These are phyloP conservation scores for Ciconia maguari DNA, from an alignment of 2,113 vertebrate genomes.

Conservation along the genomic window DNA sequence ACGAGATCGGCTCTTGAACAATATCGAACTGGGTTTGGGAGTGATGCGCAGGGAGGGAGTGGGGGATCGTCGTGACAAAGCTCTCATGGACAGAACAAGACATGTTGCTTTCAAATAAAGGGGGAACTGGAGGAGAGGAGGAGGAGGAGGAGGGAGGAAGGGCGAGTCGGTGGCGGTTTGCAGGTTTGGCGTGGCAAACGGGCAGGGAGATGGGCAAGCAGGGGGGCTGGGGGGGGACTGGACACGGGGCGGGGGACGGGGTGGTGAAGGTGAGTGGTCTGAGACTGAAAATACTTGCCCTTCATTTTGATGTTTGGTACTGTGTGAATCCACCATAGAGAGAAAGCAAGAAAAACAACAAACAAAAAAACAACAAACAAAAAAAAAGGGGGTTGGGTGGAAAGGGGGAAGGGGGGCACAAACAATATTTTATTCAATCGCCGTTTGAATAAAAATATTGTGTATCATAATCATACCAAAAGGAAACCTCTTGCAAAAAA, in stretches of 20 bases:
- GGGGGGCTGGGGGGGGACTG: conserved; percentile 73
- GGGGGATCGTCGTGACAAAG: conserved; percentile 70
- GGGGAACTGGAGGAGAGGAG: conserved; percentile 55
- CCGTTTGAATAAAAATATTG: conserved; percentile 99
- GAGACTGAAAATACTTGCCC: conserved; percentile 99
- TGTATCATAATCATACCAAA: conserved; percentile 90
- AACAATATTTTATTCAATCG: conserved; percentile 99
- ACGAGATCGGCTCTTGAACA: conserved; percentile 45
- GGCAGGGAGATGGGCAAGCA: conserved; percentile 81
- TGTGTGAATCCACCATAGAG: conserved; percentile 99
- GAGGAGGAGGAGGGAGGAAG: conserved; percentile 47
- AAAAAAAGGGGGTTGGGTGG: conserved; percentile 92
- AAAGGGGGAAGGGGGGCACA: conserved; percentile 93
- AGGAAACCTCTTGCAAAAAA: conserved; percentile 83
- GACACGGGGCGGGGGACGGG: conserved; percentile 73
- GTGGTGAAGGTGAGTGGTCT: conserved; percentile 89
- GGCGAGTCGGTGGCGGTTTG: conserved; percentile 74
- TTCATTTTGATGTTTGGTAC: conserved; percentile 88
- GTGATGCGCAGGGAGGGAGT: conserved; percentile 65
- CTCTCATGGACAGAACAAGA: conserved; percentile 82
- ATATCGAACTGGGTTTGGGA: conserved; percentile 36
- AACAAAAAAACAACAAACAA: conserved; percentile 87
- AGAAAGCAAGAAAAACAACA: conserved; percentile 99
- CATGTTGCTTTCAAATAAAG: conserved; percentile 78
- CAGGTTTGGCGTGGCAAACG: conserved; percentile 71